A percentile compares a stretch with the other conserved stretches of the same genome.
These are phyloP conservation scores for Tetraneura akinire DNA, from an alignment of 1,140 invertebrate genomes.

Conservation along the genomic window DNA sequence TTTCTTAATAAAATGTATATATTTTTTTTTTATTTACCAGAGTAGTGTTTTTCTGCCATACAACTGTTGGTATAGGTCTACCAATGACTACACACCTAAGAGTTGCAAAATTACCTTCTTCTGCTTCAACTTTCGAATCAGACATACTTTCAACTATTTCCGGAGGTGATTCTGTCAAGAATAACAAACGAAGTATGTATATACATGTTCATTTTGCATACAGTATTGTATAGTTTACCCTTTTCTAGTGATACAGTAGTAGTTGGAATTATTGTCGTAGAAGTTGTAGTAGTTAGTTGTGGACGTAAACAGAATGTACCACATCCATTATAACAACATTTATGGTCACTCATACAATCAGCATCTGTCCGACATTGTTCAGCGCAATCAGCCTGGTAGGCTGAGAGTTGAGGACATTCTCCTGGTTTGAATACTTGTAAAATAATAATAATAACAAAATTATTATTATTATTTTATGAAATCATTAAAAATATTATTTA, in stretches of 20 bases:
- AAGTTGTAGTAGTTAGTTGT: conserved; percentile 55
- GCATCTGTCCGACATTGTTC: conserved; percentile 78
- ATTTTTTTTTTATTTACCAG: conserved; percentile 64
- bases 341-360: conserved; percentile 74
- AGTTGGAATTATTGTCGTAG: neutral
- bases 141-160: conserved; percentile 45
- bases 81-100: conserved; percentile 75
- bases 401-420: conserved; percentile 67
- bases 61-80: conserved; percentile 72
- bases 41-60: conserved; percentile 72
- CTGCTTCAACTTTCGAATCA: conserved; percentile 66
- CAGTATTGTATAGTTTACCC: conserved; percentile 13
- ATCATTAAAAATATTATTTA: too few species aligned
- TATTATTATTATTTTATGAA: too few species aligned
- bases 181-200: too few species aligned
- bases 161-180: conserved; percentile 54
- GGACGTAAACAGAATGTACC: conserved; percentile 69
- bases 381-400: conserved; percentile 62
- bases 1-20: too few species aligned
- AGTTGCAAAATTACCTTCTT: conserved; percentile 72
- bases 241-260: conserved; percentile 1
- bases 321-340: conserved; percentile 82
- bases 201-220: too few species aligned
- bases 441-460: too few species aligned
- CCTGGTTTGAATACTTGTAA: conserved; percentile 72